Percentiles rank a stretch among this genome's conserved stretches.
These are phyloP conservation scores for Sebastes iracundus DNA, from an alignment of 2,797 vertebrate genomes.

Conservation along the genomic window DNA sequence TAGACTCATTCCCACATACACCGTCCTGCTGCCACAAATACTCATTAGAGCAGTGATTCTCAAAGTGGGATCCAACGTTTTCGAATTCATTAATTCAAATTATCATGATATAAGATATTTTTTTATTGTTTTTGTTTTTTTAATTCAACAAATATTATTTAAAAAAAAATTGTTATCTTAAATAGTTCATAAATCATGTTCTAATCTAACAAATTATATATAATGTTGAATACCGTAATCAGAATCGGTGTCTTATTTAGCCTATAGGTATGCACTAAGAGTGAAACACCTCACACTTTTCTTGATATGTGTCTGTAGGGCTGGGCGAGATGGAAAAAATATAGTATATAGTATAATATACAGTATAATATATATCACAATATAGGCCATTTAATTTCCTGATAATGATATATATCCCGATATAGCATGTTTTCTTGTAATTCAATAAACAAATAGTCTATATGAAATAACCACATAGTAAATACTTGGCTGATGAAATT, in stretches of 20 bases:
- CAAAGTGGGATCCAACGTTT: neutral
- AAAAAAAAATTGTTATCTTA: no score
- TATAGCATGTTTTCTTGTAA: no score
- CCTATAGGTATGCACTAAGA: neutral
- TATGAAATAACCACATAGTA: no score
- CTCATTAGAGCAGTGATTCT: neutral
- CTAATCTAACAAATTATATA: neutral
- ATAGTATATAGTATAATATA: no score
- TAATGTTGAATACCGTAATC: neutral
- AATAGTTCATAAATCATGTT: neutral
- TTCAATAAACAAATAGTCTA: no score
- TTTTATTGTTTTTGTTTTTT: neutral
- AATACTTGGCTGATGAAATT: no score
- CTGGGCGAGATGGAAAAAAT: no score
- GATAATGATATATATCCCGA: no score
- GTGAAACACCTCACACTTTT: neutral
- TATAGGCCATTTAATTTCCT: no score
- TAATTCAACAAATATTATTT: neutral
- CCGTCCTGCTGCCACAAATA: neutral
- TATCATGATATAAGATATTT: no score
- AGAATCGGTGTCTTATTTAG: neutral
- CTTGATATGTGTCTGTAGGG: neutral
- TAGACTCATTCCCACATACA: neutral
- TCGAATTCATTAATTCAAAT: neutral
- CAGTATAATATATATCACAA: no score